A percentile compares a stretch with the other conserved stretches of the same genome.
Conservation (phyloP, 2,113 vertebrate species). For the Anser brachyrhynchus region DNA sequence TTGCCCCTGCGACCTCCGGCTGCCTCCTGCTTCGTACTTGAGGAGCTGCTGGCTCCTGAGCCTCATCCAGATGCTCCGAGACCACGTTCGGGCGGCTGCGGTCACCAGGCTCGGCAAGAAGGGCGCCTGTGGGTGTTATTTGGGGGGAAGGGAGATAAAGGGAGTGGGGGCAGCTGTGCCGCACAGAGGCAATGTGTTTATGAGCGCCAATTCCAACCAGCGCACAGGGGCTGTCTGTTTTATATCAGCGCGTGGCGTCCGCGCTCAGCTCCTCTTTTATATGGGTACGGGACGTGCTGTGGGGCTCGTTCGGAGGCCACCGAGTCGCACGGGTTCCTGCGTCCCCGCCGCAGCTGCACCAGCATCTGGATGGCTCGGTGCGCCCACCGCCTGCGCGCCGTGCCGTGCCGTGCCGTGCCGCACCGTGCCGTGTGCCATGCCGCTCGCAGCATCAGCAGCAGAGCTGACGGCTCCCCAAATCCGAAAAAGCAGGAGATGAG, state of each 20-base stretch:
- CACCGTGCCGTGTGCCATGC: accelerated
- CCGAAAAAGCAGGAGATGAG: not conserved
- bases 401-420: not conserved
- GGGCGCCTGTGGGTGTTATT: not conserved
- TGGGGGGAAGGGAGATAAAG: not conserved
- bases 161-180: accelerated
- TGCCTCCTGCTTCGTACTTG: accelerated
- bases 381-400: not conserved
- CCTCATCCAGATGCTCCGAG: not conserved
- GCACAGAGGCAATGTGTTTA: not conserved
- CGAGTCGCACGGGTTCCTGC: not conserved
- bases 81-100: accelerated
- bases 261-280: not conserved
- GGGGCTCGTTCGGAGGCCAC: not conserved
- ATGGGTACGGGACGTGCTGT: not conserved
- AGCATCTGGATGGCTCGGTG: not conserved
- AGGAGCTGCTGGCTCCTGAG: not conserved
- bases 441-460: accelerated
- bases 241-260: not conserved
- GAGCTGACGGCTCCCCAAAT: not conserved
- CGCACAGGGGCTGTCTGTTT: not conserved
- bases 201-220: not conserved
- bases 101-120: not conserved
- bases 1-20: not conserved
- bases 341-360: not conserved